phyloP scores from a whole-genome alignment of 2,888 invertebrate species.

The Melinopterus prodromus region DNA sequence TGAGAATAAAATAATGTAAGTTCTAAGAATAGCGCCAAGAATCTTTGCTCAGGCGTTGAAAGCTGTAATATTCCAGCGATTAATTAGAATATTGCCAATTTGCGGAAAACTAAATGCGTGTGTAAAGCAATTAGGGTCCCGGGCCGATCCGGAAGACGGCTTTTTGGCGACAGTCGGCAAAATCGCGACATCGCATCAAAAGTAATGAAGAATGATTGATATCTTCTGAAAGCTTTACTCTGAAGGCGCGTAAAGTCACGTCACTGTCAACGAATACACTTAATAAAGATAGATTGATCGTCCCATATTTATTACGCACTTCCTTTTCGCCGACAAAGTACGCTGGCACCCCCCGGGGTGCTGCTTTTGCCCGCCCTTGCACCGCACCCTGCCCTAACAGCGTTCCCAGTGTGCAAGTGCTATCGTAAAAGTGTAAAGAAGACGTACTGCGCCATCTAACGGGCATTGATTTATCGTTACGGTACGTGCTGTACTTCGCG shows the following conservation, averaged over 20 bases:
- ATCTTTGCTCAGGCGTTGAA: neutral
- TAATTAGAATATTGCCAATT: neutral
- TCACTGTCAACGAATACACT: conserved; percentile 38
- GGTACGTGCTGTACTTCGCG: neutral
- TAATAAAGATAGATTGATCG: conserved; percentile 39
- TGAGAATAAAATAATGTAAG: too few species aligned
- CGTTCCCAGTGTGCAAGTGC: conserved; percentile 4
- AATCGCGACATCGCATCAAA: conserved; percentile 36
- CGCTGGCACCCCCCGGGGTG: neutral
- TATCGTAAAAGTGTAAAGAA: conserved; percentile 4
- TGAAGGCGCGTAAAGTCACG: conserved; percentile 56
- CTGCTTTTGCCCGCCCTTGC: conserved; percentile 6
- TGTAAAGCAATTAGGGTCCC: neutral
- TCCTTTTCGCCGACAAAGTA: conserved; percentile 13
- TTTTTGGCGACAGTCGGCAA: neutral
- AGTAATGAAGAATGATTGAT: conserved; percentile 45
- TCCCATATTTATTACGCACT: conserved; percentile 21
- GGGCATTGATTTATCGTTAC: conserved; percentile 4
- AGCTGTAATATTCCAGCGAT: neutral
- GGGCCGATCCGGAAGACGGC: neutral
- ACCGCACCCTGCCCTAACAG: neutral
- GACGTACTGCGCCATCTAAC: neutral
- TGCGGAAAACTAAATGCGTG: neutral
- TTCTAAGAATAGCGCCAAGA: neutral
- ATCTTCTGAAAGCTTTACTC: conserved; percentile 36